phyloP scores from a whole-genome alignment of 1,140 invertebrate genomes.

The Aphelenchoides besseyi region DNA sequence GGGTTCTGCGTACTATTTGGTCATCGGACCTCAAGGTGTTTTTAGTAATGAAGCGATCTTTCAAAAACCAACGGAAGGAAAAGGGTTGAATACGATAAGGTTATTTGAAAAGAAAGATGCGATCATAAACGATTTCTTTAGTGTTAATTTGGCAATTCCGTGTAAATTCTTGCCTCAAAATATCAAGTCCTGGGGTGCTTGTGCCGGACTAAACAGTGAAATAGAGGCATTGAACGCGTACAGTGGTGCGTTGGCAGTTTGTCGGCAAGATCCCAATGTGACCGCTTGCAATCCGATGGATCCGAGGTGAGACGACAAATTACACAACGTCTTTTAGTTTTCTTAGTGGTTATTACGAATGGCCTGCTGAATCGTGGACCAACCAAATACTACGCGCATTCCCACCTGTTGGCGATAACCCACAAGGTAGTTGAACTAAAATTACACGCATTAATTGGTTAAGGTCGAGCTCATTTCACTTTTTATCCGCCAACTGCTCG shows the following conservation, averaged over 20 bases:
- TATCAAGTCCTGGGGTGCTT: neutral
- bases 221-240: neutral
- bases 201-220: neutral
- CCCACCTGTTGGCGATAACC: constrained; percentile 14
- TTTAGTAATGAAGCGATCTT: neutral
- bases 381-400: neutral
- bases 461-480: neutral
- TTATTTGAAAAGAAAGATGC: neutral
- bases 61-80: constrained; percentile 6
- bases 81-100: constrained; percentile 4
- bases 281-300: constrained; percentile 14
- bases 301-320: neutral
- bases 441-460: too few species aligned
- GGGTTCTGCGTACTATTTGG: neutral
- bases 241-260: constrained; percentile 7
- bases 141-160: constrained; percentile 13
- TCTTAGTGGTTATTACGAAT: constrained; percentile 10
- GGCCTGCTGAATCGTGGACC: neutral
- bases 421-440: too few species aligned
- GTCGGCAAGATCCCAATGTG: constrained; percentile 2
- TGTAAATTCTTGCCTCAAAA: constrained; percentile 7
- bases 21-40: constrained; percentile 5
- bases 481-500: neutral
- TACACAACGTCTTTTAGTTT: neutral
- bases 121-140: neutral